Evolutionary conservation across 2,797 vertebrate species (phyloP).

Genomic region (Craterocephalus amniculus): DNA sequence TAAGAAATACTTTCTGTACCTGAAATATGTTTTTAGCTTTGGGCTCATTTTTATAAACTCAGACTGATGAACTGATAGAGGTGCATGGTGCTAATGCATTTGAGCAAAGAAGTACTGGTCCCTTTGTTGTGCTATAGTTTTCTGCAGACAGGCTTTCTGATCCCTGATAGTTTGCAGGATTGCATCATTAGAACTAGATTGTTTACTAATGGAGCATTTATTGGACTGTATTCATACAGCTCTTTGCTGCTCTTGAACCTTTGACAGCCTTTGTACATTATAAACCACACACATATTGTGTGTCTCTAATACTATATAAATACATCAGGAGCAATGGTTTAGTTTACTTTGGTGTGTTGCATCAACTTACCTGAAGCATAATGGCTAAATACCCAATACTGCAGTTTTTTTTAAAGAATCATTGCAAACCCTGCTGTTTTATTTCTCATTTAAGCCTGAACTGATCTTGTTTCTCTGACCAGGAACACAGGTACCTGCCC

Average conservation of each 20-base stretch:
- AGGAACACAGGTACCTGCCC: slow-evolving; percentile 97
- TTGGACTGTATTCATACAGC: background rate
- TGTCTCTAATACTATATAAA: background rate
- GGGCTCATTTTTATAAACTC: background rate
- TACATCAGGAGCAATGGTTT: background rate
- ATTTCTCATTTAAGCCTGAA: too few relatives aligned
- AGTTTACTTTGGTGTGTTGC: background rate
- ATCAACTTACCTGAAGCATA: background rate
- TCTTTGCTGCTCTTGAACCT: background rate
- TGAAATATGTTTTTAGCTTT: background rate
- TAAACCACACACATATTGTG: background rate
- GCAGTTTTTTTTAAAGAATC: background rate
- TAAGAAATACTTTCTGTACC: background rate
- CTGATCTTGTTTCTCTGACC: slow-evolving; percentile 10
- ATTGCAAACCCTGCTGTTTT: background rate
- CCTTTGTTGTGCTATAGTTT: background rate
- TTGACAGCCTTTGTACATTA: background rate
- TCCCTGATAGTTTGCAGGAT: background rate
- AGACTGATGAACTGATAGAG: background rate
- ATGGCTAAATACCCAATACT: background rate
- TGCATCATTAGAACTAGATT: background rate
- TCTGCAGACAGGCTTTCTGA: background rate
- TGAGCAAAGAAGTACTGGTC: background rate
- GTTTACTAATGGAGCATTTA: slow-evolving; percentile 5
- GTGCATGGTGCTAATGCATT: background rate